Base-by-base conservation (phyloP, 1,140 invertebrate species). In the Antheraea pernyi region DNA sequence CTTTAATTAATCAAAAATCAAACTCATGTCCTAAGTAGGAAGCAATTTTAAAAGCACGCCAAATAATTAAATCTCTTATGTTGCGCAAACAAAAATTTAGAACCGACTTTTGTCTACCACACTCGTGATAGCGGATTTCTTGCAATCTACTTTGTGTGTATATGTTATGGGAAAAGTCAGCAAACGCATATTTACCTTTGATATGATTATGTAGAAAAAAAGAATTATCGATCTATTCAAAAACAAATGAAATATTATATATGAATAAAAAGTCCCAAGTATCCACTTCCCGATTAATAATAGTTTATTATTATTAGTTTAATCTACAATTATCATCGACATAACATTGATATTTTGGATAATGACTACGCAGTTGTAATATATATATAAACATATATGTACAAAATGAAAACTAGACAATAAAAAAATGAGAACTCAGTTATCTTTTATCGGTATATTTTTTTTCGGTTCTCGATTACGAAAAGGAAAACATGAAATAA, bases 311-410 rank as follows among this genome's bases (percentile, higher is more conserved):
- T 36, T 36, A 53, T 70, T 63, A 37, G 13, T 63, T 53, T 53
- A 53, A 16, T n/a, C 46, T 53, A 53, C 16, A 53, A 70, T 67
- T 59, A 70, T 36, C 66, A 72, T 69, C 68, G 18, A 65, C 65
- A 53, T 61, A 69, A 76, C 59, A 67, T 71, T 71, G 62, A 76
- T 62, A 42, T 75, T 79, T 79, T 71, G 71, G 72, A 75, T 74
- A 53, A 78, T 74, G 72, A 78, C 79, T 80, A 76, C 75, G 73
- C 70, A 73, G 65, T 53, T 53, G 11, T 53, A 53, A 16, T 53
- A 53, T 53, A 53, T 48, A 71, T 73, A 69, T 70, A 71, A 76
- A 72, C 73, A 76, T 70, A 72, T 80, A 80, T 79, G 75, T 80
- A 80, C 79, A 80, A 78, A 81, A 79, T 77, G 68, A 71, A 71